Evolutionary conservation across 2,797 vertebrate species (phyloP).

Genomic region (Ambastaia sidthimunki): DNA sequence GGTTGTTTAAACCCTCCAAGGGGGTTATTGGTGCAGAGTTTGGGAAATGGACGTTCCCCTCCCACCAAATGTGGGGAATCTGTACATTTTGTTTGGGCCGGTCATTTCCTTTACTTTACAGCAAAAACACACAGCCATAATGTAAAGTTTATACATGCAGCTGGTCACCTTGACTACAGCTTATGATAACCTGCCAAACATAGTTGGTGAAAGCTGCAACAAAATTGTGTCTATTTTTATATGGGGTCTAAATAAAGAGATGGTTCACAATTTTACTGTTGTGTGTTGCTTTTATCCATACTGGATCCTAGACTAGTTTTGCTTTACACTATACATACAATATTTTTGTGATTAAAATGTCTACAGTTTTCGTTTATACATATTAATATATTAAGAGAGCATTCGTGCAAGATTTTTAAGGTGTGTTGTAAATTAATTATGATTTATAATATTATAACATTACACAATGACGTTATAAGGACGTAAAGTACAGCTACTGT

Average conservation of each 20-base stretch:
- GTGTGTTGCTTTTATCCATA: not conserved
- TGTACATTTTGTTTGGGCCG: not conserved
- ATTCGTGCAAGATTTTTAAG: too few species aligned
- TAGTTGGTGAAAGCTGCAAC: not conserved
- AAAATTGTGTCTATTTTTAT: not conserved
- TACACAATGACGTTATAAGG: too few species aligned
- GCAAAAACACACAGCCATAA: too few species aligned
- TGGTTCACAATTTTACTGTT: not conserved
- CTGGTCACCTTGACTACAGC: not conserved
- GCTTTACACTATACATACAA: not conserved
- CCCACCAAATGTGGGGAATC: not conserved
- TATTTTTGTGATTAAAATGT: too few species aligned
- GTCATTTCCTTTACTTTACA: not conserved
- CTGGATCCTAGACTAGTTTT: not conserved
- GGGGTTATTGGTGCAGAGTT: not conserved
- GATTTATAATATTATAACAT: too few species aligned
- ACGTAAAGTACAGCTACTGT: not conserved
- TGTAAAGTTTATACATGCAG: not conserved
- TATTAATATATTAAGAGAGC: too few species aligned
- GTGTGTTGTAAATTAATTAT: too few species aligned
- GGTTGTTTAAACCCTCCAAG: not conserved
- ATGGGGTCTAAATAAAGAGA: not conserved
- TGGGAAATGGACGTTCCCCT: not conserved
- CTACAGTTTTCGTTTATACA: too few species aligned
- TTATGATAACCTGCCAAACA: not conserved